These are phyloP conservation scores for Meandrusa payeni DNA, from an alignment of 2,888 invertebrate species.

Conservation along the genomic window DNA sequence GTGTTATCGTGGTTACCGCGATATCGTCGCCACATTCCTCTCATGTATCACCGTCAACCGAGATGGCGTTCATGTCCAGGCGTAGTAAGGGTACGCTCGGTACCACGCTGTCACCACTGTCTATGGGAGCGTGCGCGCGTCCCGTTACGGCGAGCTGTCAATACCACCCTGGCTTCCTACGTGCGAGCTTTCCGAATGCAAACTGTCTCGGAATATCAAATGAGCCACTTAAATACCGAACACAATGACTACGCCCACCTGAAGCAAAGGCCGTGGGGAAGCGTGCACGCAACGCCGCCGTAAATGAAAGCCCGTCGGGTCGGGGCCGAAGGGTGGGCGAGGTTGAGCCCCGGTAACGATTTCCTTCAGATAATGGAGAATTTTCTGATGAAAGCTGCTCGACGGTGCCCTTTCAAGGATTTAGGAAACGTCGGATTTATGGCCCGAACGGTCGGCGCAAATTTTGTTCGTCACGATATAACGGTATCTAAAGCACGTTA, in stretches of 20 bases:
- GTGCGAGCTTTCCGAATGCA: slow-evolving; percentile 72
- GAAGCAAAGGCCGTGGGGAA: slow-evolving; percentile 71
- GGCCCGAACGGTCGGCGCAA: slow-evolving; percentile 58
- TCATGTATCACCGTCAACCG: slow-evolving; percentile 37
- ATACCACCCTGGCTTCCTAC: slow-evolving; percentile 54
- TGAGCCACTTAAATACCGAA: slow-evolving; percentile 78
- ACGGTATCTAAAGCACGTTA: slow-evolving; percentile 56
- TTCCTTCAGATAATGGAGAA: slow-evolving; percentile 78
- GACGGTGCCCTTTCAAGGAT: slow-evolving; percentile 70
- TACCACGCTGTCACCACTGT: slow-evolving; percentile 15
- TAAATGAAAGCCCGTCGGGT: slow-evolving; percentile 71
- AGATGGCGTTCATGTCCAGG: slow-evolving; percentile 23
- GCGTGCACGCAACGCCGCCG: slow-evolving; percentile 74
- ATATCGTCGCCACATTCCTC: no score
- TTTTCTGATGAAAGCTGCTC: slow-evolving; percentile 76
- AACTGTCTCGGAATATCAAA: slow-evolving; percentile 79
- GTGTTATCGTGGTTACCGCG: no score
- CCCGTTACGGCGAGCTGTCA: slow-evolving; percentile 54
- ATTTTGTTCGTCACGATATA: slow-evolving; percentile 62
- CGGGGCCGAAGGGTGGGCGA: slow-evolving; percentile 65
- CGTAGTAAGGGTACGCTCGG: not conserved
- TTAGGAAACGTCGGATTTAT: slow-evolving; percentile 69
- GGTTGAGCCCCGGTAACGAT: slow-evolving; percentile 74
- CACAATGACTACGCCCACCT: slow-evolving; percentile 77
- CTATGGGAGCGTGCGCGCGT: slow-evolving; percentile 36